Percentiles rank a stretch among this genome's conserved stretches.
Conservation (phyloP, 2,113 vertebrate genomes). For the Aegithalos caudatus region DNA sequence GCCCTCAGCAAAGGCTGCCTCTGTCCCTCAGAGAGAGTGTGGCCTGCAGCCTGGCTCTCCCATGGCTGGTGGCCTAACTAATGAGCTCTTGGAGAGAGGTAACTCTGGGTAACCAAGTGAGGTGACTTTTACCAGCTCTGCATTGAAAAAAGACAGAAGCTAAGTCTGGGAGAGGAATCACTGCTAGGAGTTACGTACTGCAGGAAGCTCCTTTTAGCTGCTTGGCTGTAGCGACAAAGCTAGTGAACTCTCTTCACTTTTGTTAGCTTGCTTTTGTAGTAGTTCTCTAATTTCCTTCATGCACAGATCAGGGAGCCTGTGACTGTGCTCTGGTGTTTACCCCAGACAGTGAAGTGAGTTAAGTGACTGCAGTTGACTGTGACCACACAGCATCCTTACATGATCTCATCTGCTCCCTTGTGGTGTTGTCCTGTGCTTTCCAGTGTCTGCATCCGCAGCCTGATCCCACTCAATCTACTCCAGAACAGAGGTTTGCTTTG, state of each 20-base stretch:
- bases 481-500: neutral
- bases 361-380: neutral
- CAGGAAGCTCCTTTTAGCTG: neutral
- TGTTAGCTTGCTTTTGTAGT: neutral
- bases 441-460: neutral
- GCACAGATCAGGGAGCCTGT: neutral
- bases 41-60: neutral
- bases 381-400: neutral
- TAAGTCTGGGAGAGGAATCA: neutral
- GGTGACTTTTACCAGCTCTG: neutral
- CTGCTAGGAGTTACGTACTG: neutral
- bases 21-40: accelerated
- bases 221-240: neutral
- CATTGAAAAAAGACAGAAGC: neutral
- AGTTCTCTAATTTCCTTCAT: neutral
- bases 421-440: neutral
- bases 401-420: neutral
- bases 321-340: neutral
- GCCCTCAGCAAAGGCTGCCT: neutral
- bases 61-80: neutral
- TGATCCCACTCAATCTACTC: neutral
- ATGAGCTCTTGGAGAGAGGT: neutral
- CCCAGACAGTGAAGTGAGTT: neutral
- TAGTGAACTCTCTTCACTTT: neutral
- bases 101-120: neutral